Base-by-base conservation (phyloP, 1,140 invertebrate species). In the Camponotus pennsylvanicus region DNA sequence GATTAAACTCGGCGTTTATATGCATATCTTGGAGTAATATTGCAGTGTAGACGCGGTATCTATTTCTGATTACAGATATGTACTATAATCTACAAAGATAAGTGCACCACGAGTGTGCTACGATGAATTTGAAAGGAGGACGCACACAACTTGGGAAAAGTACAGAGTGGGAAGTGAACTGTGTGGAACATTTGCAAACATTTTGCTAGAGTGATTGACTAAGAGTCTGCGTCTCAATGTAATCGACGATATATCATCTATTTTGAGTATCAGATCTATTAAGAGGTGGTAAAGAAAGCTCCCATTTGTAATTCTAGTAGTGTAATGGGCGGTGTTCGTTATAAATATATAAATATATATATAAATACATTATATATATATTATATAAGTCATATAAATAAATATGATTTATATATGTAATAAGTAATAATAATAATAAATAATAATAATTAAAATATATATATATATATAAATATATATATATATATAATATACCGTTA, bases 281-380 rank as follows among this genome's bases (percentile, higher is more conserved):
- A 83, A 90, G 75, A 84, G 69, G 79, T 78, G 85, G 70, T 84
- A 84, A 84, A 84, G 57, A 86, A 67, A 92, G 92, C 90, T 95
- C 93, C 93, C 93, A 92, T 95, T 95, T 95, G 93, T 95, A 94
- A 95, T 95, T 94, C 93, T 94, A 94, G 93, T 94, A 95, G 92
- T 82, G 52, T 92, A 95, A 93, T 94, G 94, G 92, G 93, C 91
- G 94, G 93, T 95, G 94, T 95, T 95, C 94, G 93, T 95, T 95
- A 95, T 95, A 95, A 94, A 95, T 94, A 94, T 94, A 95, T 94
- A 94, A 93, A 93, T 94, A 93, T 86, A 92, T 86, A 94, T 93
- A 93, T 89, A 91, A 67, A 86, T 87, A 86, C 57, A 85, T 83
- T 73, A 88, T 86, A 89, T 89, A 86, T 90, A 92, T 91, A 93